Evolutionary conservation across 2,113 vertebrate species (phyloP).

Genomic region (Dissostichus mawsoni): DNA sequence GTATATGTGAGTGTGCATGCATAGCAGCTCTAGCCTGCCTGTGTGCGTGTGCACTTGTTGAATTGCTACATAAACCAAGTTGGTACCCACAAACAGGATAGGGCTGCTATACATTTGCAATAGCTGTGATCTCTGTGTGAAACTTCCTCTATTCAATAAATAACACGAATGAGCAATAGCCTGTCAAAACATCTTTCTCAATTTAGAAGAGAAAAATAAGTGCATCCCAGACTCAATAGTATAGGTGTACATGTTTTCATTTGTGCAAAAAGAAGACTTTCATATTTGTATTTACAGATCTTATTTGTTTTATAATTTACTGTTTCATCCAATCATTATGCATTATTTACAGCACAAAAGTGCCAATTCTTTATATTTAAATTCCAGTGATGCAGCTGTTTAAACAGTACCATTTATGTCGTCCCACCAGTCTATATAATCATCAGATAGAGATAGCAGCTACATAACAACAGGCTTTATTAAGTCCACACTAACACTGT

Average conservation of each 20-base stretch:
- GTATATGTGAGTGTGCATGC: background rate
- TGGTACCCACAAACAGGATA: constrained; percentile 39
- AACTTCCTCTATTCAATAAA: background rate
- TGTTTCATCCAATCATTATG: background rate
- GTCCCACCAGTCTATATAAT: background rate
- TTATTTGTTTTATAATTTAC: background rate
- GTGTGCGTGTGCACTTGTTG: background rate
- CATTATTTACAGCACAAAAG: background rate
- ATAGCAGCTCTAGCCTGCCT: background rate
- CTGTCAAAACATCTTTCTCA: too few species aligned
- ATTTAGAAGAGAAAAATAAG: too few species aligned
- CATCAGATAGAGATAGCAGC: background rate
- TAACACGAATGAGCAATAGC: too few species aligned
- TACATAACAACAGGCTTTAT: background rate
- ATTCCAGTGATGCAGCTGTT: too few species aligned
- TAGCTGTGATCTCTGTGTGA: background rate
- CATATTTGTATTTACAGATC: background rate
- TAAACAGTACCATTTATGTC: too few species aligned
- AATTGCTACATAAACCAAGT: constrained; percentile 7
- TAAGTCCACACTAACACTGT: background rate
- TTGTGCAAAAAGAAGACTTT: background rate
- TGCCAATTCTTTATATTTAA: too few species aligned
- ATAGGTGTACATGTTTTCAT: background rate
- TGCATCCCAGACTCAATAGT: too few species aligned
- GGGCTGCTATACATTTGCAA: background rate